Evolutionary conservation across 2,888 invertebrate species (phyloP).

Genomic region (Sinodicranocentrus sp.): DNA sequence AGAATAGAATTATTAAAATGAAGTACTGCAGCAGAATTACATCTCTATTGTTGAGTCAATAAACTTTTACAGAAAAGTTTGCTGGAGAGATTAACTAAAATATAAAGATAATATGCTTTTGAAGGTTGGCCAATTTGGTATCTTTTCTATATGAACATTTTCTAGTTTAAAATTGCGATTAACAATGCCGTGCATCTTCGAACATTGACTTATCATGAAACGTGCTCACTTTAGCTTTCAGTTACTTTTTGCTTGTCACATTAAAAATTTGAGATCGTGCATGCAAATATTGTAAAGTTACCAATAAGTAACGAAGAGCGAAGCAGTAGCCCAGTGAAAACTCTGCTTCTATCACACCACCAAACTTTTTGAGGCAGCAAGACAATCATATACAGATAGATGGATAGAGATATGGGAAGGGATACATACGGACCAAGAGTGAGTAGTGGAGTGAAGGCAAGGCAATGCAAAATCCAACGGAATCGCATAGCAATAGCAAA

Average conservation of each 20-base stretch:
- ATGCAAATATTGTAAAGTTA: constrained; percentile 21
- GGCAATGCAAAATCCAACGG: constrained; percentile 16
- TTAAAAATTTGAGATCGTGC: constrained; percentile 30
- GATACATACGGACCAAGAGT: neutral
- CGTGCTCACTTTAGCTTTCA: neutral
- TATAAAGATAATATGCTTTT: too few relatives aligned
- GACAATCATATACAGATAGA: constrained; percentile 3
- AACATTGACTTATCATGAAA: neutral
- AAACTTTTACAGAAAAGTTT: too few relatives aligned
- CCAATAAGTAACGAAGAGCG: constrained; percentile 2
- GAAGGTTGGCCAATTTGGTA: too few relatives aligned
- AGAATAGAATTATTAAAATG: too few relatives aligned
- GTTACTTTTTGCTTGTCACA: constrained; percentile 19
- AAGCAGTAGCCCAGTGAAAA: neutral
- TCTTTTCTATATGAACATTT: too few relatives aligned
- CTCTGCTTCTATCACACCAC: neutral
- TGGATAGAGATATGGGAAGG: neutral
- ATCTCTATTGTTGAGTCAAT: too few relatives aligned
- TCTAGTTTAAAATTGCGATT: too few relatives aligned
- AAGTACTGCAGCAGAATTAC: too few relatives aligned
- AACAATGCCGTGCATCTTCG: neutral
- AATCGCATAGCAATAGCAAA: constrained; percentile 8
- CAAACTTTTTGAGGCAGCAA: neutral
- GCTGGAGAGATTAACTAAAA: too few relatives aligned
- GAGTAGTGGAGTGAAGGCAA: neutral